A percentile compares a stretch with the other conserved stretches of the same genome.
phyloP scores from a whole-genome alignment of 2,113 vertebrate species.

The Sclerurus mexicanus region DNA sequence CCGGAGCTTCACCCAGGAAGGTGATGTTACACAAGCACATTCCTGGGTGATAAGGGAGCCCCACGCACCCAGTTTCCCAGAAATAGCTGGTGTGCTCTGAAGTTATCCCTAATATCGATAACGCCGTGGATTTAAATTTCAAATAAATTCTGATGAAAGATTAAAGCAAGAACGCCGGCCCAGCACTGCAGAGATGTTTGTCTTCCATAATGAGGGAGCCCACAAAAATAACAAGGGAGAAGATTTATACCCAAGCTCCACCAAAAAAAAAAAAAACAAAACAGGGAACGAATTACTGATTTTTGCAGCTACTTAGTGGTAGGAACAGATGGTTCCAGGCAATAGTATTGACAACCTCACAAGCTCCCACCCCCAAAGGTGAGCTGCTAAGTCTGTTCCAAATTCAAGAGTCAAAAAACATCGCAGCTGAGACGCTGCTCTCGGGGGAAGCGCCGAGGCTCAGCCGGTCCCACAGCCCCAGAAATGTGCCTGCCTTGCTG shows the following conservation, averaged over 20 bases:
- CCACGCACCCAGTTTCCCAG: background rate
- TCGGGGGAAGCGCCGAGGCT: fast-evolving
- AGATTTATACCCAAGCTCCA: background rate
- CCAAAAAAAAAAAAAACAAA: background rate
- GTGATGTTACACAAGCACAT: background rate
- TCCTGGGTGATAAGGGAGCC: background rate
- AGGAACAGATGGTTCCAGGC: constrained; percentile 55
- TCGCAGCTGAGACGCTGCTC: background rate
- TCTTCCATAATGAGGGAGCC: background rate
- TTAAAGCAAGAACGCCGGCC: background rate
- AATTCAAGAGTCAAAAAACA: background rate
- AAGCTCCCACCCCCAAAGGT: constrained; percentile 58
- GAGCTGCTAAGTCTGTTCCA: constrained; percentile 34
- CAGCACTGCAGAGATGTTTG: background rate
- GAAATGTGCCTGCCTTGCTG: background rate
- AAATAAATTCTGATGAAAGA: background rate
- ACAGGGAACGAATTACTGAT: background rate
- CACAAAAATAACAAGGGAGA: background rate
- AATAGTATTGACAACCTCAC: constrained; percentile 41
- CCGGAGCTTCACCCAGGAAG: background rate
- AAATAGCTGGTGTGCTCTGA: background rate
- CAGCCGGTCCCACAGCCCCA: background rate
- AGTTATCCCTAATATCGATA: background rate
- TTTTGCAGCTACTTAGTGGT: constrained; percentile 37
- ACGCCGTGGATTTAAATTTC: background rate